These are phyloP conservation scores for Drosophila bocki DNA, from an alignment of 1,140 invertebrate species.

Conservation along the genomic window DNA sequence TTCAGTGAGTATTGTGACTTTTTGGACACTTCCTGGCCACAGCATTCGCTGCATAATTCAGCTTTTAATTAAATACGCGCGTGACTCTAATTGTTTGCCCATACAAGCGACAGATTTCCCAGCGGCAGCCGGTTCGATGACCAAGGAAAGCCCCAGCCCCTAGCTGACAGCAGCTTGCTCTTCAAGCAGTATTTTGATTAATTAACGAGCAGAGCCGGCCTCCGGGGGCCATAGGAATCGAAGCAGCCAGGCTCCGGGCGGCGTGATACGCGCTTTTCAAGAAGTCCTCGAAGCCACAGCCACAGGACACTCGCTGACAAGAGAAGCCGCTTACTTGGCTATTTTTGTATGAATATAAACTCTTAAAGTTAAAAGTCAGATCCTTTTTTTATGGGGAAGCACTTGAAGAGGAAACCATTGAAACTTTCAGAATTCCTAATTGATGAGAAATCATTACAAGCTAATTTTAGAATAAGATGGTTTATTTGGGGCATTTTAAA, in stretches of 20 bases:
- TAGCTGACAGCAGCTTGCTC: conserved; percentile 37
- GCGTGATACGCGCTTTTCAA: conserved; percentile 18
- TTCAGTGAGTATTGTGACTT: conserved; percentile 11
- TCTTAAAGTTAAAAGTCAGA: not conserved
- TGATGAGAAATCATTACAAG: conserved; percentile 9
- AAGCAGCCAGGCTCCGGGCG: conserved; percentile 17
- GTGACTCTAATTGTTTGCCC: conserved; percentile 62
- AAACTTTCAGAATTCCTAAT: conserved; percentile 1
- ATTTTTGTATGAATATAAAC: conserved; percentile 8
- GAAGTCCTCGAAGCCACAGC: conserved; percentile 33
- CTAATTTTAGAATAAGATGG: not conserved
- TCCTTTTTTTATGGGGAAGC: not conserved
- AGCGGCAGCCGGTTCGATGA: conserved; percentile 60
- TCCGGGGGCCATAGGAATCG: conserved; percentile 46
- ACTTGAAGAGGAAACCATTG: conserved; percentile 5
- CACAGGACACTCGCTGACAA: conserved; percentile 21
- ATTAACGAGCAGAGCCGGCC: conserved; percentile 64
- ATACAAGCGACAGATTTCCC: conserved; percentile 46
- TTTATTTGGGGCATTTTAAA: not conserved
- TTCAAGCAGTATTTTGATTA: conserved; percentile 72
- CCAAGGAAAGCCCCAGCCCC: conserved; percentile 38
- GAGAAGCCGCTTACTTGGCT: conserved; percentile 30
- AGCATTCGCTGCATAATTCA: conserved; percentile 61
- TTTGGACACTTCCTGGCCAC: conserved; percentile 59
- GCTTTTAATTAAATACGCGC: conserved; percentile 73